Evolutionary conservation across 1,140 invertebrate species (phyloP).

Genomic region (Oreohelix idahoensis): DNA sequence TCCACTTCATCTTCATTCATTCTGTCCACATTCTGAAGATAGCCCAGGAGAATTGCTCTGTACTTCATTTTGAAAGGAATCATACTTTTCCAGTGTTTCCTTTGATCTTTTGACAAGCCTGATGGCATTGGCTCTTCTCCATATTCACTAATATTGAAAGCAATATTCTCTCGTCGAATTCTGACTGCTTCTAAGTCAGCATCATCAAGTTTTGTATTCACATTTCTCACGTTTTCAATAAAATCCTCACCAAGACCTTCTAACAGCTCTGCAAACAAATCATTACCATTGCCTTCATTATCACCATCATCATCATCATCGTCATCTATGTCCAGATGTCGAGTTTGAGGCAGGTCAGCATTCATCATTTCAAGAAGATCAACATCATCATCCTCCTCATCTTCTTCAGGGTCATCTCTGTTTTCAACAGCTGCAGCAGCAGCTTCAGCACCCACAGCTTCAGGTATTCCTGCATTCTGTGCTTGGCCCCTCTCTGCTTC

Average conservation of each 20-base stretch:
- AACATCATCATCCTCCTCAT: constrained; percentile 40
- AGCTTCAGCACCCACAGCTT: not conserved
- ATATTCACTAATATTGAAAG: constrained; percentile 38
- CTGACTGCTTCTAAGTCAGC: constrained; percentile 25
- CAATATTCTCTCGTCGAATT: constrained; percentile 19
- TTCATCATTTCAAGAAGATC: constrained; percentile 32
- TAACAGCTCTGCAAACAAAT: constrained; percentile 30
- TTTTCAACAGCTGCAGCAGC: constrained; percentile 35
- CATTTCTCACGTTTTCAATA: constrained; percentile 19
- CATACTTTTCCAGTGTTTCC: constrained; percentile 4
- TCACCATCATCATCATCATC: constrained; percentile 39
- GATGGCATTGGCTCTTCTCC: constrained; percentile 28
- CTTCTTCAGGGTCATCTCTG: constrained; percentile 18
- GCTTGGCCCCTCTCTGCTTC: not conserved
- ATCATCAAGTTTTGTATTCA: constrained; percentile 43
- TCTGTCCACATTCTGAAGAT: constrained; percentile 39
- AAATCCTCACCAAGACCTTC: constrained; percentile 33
- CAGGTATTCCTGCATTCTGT: not conserved
- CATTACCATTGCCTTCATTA: constrained; percentile 27
- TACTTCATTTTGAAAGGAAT: not conserved
- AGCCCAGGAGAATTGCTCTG: constrained; percentile 25
- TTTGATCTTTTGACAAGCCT: constrained; percentile 21
- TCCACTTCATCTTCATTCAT: constrained; percentile 52
- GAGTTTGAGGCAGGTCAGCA: constrained; percentile 3
- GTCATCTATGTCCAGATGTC: constrained; percentile 38